Conservation (phyloP, 2,888 invertebrate genomes). For the Ashinkailepas kermadecensis region DNA sequence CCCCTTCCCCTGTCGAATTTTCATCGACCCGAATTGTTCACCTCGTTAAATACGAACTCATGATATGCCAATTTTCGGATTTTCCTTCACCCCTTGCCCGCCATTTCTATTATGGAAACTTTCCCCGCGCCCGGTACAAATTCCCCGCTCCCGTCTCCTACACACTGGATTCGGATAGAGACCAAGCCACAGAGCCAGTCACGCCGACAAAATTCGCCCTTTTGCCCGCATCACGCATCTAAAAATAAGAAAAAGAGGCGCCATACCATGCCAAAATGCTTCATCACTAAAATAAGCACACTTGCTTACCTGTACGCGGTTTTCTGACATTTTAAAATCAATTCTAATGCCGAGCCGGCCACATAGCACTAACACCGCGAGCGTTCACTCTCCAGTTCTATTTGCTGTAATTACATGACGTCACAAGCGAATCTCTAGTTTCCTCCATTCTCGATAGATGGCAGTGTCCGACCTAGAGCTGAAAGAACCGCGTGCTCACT, state of each 20-base stretch:
- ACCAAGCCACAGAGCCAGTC: no score
- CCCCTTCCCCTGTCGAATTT: no score
- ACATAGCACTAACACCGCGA: not conserved
- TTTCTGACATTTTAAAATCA: constrained; percentile 4
- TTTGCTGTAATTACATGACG: constrained; percentile 12
- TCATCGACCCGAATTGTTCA: no score
- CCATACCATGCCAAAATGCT: not conserved
- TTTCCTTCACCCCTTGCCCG: no score
- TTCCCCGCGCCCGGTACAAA: not conserved
- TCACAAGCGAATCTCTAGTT: not conserved
- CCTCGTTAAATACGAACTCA: not conserved
- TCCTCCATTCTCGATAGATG: not conserved
- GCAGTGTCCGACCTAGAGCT: not conserved
- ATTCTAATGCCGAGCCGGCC: not conserved
- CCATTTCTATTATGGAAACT: not conserved
- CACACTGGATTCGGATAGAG: no score
- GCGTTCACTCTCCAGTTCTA: constrained; percentile 1
- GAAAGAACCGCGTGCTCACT: no score
- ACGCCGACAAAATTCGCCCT: no score
- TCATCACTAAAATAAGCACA: not conserved
- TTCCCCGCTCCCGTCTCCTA: not conserved
- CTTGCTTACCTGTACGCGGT: not conserved
- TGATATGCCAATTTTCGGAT: not conserved
- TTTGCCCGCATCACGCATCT: not conserved
- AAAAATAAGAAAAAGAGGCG: not conserved